Percentiles rank a stretch among this genome's conserved stretches.
Conservation (phyloP, 2,113 vertebrate genomes). For the Tachysurus vachellii region DNA sequence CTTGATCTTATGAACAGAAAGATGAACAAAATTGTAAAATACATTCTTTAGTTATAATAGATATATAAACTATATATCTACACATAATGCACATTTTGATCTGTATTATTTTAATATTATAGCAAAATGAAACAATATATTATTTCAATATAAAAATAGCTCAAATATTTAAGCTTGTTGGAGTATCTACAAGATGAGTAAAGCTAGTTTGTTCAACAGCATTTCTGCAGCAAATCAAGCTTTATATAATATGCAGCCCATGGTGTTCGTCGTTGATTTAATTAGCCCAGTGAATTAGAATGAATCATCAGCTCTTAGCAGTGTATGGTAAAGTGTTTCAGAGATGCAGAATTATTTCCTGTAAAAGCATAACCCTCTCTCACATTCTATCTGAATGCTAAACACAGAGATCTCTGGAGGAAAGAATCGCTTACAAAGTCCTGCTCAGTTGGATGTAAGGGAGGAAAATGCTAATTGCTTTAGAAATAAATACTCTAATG, state of each 20-base stretch:
- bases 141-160: no score
- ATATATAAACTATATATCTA: no score
- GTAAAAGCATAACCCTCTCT: neutral
- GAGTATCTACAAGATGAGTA: neutral
- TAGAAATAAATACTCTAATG: constrained; percentile 37
- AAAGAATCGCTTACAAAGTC: constrained; percentile 28
- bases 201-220: neutral
- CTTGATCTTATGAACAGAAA: neutral
- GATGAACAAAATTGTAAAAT: neutral
- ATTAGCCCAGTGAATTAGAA: neutral
- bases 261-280: neutral
- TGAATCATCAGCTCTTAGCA: neutral
- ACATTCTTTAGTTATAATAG: neutral
- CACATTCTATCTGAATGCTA: constrained; percentile 52
- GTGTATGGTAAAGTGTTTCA: neutral
- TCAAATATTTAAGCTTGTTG: neutral
- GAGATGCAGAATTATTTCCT: neutral
- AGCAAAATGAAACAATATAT: no score
- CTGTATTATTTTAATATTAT: neutral
- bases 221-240: neutral
- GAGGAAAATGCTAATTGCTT: constrained; percentile 47
- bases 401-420: constrained; percentile 40
- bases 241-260: neutral
- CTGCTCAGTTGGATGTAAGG: constrained; percentile 32
- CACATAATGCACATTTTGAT: neutral